Evolutionary conservation across 2,113 vertebrate species (phyloP), one percentile per base, ranked within the genome.

Genomic region (Phodopus roborovskii): DNA sequence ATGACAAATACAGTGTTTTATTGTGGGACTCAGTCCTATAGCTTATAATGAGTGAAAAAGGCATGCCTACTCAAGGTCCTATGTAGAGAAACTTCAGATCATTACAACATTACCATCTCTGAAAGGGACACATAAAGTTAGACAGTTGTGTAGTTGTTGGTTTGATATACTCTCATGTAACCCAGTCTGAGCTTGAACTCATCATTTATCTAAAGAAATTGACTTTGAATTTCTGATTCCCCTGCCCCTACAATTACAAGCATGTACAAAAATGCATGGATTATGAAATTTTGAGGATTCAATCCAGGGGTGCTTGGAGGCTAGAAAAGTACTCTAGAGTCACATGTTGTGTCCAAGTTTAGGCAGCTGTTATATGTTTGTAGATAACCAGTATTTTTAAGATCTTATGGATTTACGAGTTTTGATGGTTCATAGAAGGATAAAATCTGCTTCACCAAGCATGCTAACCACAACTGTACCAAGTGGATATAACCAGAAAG

Each of bases 331-430:
- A 50, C 11, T 36, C 10, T 53, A 50, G 7, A n/a, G 20, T 50
- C 20, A 36, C 5, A 48, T 85, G 10, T 5, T 19, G 16, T 36
- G 17, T 10, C 45, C 20, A n/a, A 17, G 4, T 88, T 39, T 58
- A 73, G 15, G 48, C 28, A 13, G 1, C 77, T 66, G 53, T 13
- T 12, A 56, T 19, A 26, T 82, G 15, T 81, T 93, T 42, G 64
- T 94, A 81, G 30, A 30, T 15, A 89, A 90, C 53, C 3, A 24
- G 26, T 45, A 60, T 45, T 89, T 89, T 83, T 78, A 92, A 83
- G 39, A 62, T 93, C 4, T 11, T 28, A 8, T 22, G 30, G 16
- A 85, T 81, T 39, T 12, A 48, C 78, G 36, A 85, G 28, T n/a
- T 60, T 45, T 58, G 77, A 78, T 56, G 7, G 1, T 82, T 42